Conservation (phyloP, 2,888 invertebrate genomes). For the Tachina fera region DNA sequence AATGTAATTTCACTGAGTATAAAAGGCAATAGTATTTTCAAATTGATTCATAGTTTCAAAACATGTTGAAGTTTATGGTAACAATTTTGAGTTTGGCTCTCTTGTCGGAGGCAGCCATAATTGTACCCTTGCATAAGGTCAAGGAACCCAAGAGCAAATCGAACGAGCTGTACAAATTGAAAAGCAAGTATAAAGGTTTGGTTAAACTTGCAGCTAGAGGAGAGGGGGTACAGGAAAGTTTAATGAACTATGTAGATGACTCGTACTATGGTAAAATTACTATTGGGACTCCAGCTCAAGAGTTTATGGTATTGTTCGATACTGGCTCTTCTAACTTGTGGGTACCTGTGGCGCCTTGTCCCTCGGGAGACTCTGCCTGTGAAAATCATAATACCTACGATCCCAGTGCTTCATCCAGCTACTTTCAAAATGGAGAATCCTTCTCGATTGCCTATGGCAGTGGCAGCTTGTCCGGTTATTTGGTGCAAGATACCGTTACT, state of each 20-base stretch:
- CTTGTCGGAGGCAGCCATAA: slow-evolving; percentile 63
- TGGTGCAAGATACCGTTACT: slow-evolving; percentile 93
- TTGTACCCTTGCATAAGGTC: slow-evolving; percentile 54
- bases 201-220: not conserved
- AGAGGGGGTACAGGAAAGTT: slow-evolving; percentile 40
- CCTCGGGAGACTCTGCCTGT: slow-evolving; percentile 95
- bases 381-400: slow-evolving; percentile 98
- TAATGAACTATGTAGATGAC: slow-evolving; percentile 92
- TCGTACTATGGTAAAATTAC: slow-evolving; percentile 96
- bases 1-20: slow-evolving; percentile 11
- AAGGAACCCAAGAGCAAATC: slow-evolving; percentile 57
- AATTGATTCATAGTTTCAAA: slow-evolving; percentile 27
- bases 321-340: slow-evolving; percentile 96
- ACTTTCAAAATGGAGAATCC: slow-evolving; percentile 92
- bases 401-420: slow-evolving; percentile 91
- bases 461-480: slow-evolving; percentile 96
- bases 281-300: slow-evolving; percentile 95
- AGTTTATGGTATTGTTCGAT: slow-evolving; percentile 97
- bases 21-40: not conserved
- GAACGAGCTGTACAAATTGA: slow-evolving; percentile 47
- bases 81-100: slow-evolving; percentile 81
- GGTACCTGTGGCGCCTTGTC: slow-evolving; percentile 98
- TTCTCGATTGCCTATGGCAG: slow-evolving; percentile 97
- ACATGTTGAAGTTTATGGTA: slow-evolving; percentile 63
- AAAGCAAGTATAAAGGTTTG: slow-evolving; percentile 28